phyloP scores from a whole-genome alignment of 2,113 vertebrate species.

The Ascaphus truei region DNA sequence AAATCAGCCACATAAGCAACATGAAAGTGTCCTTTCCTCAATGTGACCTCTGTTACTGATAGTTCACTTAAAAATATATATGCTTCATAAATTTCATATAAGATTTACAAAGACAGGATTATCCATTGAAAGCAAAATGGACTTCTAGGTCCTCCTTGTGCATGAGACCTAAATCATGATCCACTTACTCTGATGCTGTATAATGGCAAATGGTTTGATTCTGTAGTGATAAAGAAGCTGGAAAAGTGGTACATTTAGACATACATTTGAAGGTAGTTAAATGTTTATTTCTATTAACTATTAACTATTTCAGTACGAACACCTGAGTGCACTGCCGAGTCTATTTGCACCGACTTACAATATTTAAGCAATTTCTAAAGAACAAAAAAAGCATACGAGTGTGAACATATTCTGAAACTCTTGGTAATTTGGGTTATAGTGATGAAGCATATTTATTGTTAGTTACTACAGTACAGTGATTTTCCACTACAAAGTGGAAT shows the following conservation, averaged over 20 bases:
- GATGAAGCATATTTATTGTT: too few relatives aligned
- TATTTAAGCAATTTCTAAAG: too few relatives aligned
- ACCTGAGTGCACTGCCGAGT: too few relatives aligned
- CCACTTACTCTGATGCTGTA: not conserved
- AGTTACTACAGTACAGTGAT: too few relatives aligned
- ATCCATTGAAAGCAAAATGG: constrained; percentile 1
- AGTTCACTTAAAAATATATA: constrained; percentile 21
- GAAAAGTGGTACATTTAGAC: not conserved
- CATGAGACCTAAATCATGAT: not conserved
- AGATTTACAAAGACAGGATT: constrained; percentile 13
- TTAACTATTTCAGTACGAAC: not conserved
- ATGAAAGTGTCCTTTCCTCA: constrained; percentile 20
- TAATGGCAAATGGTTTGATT: not conserved
- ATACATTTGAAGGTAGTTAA: not conserved
- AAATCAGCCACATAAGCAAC: constrained; percentile 14
- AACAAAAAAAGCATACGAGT: too few relatives aligned
- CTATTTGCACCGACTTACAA: too few relatives aligned
- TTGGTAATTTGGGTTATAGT: too few relatives aligned
- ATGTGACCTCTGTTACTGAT: constrained; percentile 10
- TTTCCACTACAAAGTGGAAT: too few relatives aligned
- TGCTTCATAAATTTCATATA: constrained; percentile 10
- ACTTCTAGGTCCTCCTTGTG: not conserved
- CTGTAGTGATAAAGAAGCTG: not conserved
- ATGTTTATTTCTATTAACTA: not conserved
- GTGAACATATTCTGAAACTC: too few relatives aligned